Evolutionary conservation across 1,140 invertebrate genomes (phyloP), one percentile per base, ranked within the genome.

Genomic region (Diprion similis): DNA sequence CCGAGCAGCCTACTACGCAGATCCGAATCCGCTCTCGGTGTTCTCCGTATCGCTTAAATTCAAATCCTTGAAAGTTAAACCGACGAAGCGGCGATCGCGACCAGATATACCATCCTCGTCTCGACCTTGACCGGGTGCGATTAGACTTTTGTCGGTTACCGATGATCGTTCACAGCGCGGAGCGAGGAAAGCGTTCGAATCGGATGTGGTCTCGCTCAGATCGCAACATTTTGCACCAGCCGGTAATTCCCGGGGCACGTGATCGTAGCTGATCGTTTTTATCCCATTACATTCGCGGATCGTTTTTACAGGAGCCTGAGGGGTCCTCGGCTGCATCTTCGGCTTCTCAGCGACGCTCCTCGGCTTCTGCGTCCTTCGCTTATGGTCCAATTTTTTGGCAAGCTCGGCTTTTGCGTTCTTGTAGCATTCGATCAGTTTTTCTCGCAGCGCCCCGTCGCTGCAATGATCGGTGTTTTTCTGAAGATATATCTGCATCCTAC

Each of bases 211-310:
- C 0, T 76, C 78, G 37, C 70, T 80, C 37, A 80, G 70, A 47
- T 45, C 70, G 8, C 66, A 10, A n/a, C 47, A 46, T 51, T 70
- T 74, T 0, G 76, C 59, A 7, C 65, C 68, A 10, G 18, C 24
- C 3, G 70, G 65, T 45, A 78, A 51, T 18, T 75, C 47, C 10
- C 10, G 64, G 7, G 68, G 46, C 0, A 74, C 2, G 9, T 46
- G 24, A 68, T 83, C 75, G 46, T 79, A 82, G 74, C 74, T 84
- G 15, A 81, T 65, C 2, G 82, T 82, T 19, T 65, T 79, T 2
- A 73, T 75, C 6, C 78, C 81, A 17, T 81, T 77, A 73, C 80
- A 77, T 3, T 82, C 76, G 66, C 72, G 78, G 24, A 80, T 48
- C 11, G 76, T 74, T 73, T 73, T 74, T 8, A n/a, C 71, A 1